Percentiles rank a stretch among this genome's conserved stretches.
Evolutionary conservation across 2,888 invertebrate species (phyloP).

Genomic region (Amitus sp.): DNA sequence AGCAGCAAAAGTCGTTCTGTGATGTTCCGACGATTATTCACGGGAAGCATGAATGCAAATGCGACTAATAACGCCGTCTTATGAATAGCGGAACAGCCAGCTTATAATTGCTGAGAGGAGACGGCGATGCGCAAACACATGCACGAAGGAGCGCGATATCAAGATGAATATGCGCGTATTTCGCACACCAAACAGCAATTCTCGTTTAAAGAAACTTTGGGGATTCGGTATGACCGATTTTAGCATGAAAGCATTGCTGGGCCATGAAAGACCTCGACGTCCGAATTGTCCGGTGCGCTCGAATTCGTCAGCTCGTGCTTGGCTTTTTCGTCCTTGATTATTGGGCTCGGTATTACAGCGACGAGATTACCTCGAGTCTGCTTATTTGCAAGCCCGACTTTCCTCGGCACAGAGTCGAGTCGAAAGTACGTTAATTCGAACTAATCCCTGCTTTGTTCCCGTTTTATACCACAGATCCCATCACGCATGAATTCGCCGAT

Average conservation of each 20-base stretch:
- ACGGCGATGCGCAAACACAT: conserved; percentile 39
- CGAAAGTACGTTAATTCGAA: background rate
- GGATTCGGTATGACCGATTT: background rate
- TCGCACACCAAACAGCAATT: conserved; percentile 32
- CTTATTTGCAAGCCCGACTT: conserved; percentile 25
- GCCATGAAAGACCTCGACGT: too few relatives aligned
- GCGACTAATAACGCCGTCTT: conserved; percentile 41
- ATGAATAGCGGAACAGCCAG: conserved; percentile 37
- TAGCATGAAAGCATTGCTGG: conserved; percentile 14
- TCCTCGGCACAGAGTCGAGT: background rate
- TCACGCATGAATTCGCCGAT: background rate
- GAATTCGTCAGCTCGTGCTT: conserved; percentile 14
- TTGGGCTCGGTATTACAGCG: conserved; percentile 23
- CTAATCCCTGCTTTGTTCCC: background rate
- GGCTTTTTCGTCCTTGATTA: conserved; percentile 17
- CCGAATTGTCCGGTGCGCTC: conserved; percentile 11
- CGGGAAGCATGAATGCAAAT: conserved; percentile 41
- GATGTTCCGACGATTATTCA: conserved; percentile 40
- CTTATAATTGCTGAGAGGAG: conserved; percentile 38
- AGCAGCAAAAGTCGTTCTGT: conserved; percentile 31
- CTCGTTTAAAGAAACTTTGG: conserved; percentile 19
- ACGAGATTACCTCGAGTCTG: conserved; percentile 23
- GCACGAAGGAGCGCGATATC: conserved; percentile 40
- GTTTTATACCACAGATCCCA: too few relatives aligned
- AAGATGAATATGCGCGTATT: conserved; percentile 39